Evolutionary conservation across 1,140 invertebrate genomes (phyloP), one percentile per base, ranked within the genome.

Genomic region (Drosophila ironensis): DNA sequence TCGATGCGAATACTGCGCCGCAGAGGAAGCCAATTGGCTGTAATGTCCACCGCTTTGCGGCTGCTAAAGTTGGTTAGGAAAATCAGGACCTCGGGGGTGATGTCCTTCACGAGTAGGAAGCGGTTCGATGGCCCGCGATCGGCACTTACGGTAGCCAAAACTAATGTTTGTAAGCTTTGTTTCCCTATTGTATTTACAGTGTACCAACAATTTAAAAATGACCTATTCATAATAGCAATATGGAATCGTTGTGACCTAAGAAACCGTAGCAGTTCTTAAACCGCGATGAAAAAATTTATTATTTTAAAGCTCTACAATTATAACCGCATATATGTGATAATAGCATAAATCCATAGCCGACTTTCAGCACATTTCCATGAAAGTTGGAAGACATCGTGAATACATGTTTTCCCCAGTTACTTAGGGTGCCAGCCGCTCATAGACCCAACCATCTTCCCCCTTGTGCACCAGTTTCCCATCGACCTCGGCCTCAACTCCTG

Each of bases 371-470:
- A 20, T 40, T 12, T 42, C 2, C 25, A 19, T 11, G 9, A 22
- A 3, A 28, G 48, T 51, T 74, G 74, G 81, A 84, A 84, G 78
- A 78, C 81, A 70, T 40, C 2, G 5, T 11, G 17, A 50, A 19
- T 47, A 14, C 11, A 38, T 24, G 0, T 24, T 28, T 8, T 17
- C 28, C 5, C 4, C n/a, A 38, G 1, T n/a, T 8, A 9, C 28
- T 90, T 93, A 98, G 4, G 97, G 97, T 22, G 95, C 95, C 44
- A 98, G 91, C 90, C 97, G 92, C 91, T 98, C 96, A 91, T 94
- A 97, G 7, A 98, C 92, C 97, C 97, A 99, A n/a, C 95, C 96
- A 81, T 96, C 92, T 60, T 95, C 94, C n/a, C 95, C 97, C 73
- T 92, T 61, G 87, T 95, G 93, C 8, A 94, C 91, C 0, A 96